phyloP scores from a whole-genome alignment of 2,113 vertebrate genomes.

The Corythaixoides concolor region DNA sequence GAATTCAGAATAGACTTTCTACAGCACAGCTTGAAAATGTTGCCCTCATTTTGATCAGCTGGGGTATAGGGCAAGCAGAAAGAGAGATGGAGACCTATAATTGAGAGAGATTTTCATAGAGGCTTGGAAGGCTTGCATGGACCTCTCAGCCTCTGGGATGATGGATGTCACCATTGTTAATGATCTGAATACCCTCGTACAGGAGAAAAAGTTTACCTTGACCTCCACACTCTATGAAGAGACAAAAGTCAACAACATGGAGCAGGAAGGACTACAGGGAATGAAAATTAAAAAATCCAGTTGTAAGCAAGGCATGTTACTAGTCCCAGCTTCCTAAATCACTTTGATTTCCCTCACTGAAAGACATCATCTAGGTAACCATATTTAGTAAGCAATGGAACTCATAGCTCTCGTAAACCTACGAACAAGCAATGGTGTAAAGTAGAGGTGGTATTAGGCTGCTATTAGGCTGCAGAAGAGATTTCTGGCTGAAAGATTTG shows the following conservation, averaged over 20 bases:
- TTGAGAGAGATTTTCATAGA: not conserved
- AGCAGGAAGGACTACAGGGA: not conserved
- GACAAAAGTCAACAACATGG: not conserved
- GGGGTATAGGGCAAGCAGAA: not conserved
- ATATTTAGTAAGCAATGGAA: not conserved
- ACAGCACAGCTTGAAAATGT: not conserved
- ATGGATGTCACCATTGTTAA: not conserved
- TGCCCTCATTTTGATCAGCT: constrained; percentile 1
- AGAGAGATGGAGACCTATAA: not conserved
- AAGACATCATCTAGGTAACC: not conserved
- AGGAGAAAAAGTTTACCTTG: not conserved
- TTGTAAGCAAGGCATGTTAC: not conserved
- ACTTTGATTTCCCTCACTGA: accelerated
- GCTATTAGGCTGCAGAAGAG: not conserved
- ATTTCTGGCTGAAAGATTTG: not conserved
- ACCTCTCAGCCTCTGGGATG: not conserved
- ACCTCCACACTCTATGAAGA: not conserved
- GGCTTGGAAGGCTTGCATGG: not conserved
- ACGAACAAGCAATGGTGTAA: not conserved
- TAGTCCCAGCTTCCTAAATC: not conserved
- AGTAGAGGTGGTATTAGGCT: not conserved
- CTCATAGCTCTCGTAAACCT: not conserved
- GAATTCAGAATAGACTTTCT: not conserved
- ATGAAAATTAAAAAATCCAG: not conserved
- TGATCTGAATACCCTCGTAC: not conserved